phyloP scores from a whole-genome alignment of 1,140 invertebrate genomes.

The Drosophila malerkotliana region DNA sequence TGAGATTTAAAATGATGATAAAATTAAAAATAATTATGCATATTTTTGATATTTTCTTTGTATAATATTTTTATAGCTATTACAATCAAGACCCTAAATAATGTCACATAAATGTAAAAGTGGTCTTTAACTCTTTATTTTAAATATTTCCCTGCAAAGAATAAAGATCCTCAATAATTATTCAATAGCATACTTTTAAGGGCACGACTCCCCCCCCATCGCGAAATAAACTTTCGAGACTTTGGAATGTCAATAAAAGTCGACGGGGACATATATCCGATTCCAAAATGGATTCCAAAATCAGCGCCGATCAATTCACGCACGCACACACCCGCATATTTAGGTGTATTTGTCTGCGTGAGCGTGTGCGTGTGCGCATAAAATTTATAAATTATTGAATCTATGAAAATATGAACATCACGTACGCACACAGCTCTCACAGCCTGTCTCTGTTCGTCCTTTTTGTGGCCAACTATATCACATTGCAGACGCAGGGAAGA shows the following conservation, averaged over 20 bases:
- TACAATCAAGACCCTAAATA: no score
- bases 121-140: no score
- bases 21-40: no score
- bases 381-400: constrained; percentile 82
- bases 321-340: constrained; percentile 34
- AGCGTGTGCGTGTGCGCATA: constrained; percentile 55
- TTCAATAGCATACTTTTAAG: no score
- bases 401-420: constrained; percentile 82
- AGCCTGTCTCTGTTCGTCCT: background rate
- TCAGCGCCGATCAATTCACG: constrained; percentile 66
- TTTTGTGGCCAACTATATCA: constrained; percentile 41
- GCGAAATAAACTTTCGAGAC: constrained; percentile 28
- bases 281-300: constrained; percentile 42
- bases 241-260: constrained; percentile 72
- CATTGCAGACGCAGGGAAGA: constrained; percentile 28
- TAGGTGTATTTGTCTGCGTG: constrained; percentile 12
- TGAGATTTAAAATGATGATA: no score
- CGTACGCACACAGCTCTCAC: constrained; percentile 50
- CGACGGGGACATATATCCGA: constrained; percentile 21
- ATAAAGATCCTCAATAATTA: no score
- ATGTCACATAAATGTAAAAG: no score
- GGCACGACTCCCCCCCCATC: background rate
- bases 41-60: no score
- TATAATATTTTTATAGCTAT: no score
- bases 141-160: no score